phyloP scores from a whole-genome alignment of 30 jellyfish, hydroid and myxozoan species.

The Aurelia aurita region DNA sequence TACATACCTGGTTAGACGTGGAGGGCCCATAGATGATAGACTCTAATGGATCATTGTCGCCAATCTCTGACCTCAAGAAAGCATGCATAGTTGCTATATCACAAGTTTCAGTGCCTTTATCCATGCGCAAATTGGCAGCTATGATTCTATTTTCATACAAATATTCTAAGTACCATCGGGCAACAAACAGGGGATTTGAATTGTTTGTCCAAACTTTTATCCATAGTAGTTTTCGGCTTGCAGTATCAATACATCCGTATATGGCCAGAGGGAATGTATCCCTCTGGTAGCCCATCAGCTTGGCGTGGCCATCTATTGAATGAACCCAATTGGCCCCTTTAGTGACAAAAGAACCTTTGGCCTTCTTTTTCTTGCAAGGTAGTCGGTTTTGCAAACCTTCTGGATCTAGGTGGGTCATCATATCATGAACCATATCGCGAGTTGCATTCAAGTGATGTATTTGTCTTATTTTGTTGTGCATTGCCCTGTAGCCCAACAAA shows the following conservation, averaged over 20 bases:
- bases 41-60: slow-evolving; percentile 37
- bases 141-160: slow-evolving; percentile 22
- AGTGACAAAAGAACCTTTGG: neutral
- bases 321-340: slow-evolving; percentile 34
- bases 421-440: slow-evolving; percentile 16
- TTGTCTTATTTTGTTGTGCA: slow-evolving; percentile 20
- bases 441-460: slow-evolving; percentile 10
- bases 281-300: slow-evolving; percentile 58
- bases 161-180: slow-evolving; percentile 57
- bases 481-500: slow-evolving; percentile 22
- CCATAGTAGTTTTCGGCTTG: slow-evolving; percentile 63
- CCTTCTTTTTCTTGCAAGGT: neutral
- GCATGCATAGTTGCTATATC: slow-evolving; percentile 61
- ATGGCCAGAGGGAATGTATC: slow-evolving; percentile 48
- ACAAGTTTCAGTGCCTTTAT: slow-evolving; percentile 63
- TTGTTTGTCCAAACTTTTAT: slow-evolving; percentile 54
- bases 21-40: slow-evolving; percentile 67
- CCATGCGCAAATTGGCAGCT: slow-evolving; percentile 18
- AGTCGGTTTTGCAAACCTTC: neutral
- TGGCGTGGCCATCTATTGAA: slow-evolving; percentile 64
- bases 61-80: slow-evolving; percentile 7
- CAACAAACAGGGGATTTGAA: slow-evolving; percentile 38
- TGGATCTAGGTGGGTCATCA: slow-evolving; percentile 3
- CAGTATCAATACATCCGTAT: slow-evolving; percentile 64
- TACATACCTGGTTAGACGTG: slow-evolving; percentile 52